Base-by-base conservation (phyloP, 2,888 invertebrate species). In the Aspidiotus rigidus region DNA sequence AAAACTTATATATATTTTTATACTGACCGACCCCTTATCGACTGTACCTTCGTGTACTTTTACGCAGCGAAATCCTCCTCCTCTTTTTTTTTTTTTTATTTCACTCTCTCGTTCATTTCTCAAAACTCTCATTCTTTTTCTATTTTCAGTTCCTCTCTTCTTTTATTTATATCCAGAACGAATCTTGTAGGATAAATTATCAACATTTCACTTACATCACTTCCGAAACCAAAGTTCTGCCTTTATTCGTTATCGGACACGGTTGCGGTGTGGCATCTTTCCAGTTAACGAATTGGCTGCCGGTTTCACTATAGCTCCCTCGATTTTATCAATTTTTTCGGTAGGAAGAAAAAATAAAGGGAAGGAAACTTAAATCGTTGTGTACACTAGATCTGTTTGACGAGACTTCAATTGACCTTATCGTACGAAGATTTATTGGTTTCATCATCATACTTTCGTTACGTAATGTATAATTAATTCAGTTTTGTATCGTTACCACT, bases 191-290 rank as follows among this genome's bases (percentile, higher is more conserved):
- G 49, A 49, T 49, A 49, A 49, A 49, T 49, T 49, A 49, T 49
- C 49, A 49, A 49, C 49, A 49, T 49, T 49, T 49, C 49, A 49
- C 49, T 49, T 49, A 49, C 49, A 49, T 49, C 49, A 49, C 49
- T 49, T 49, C 49, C n/a, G 49, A 49, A 49, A n/a, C 49, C 49
- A n/a, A n/a, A 11, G 49, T 49, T 49, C 49, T 49, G 11, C 49
- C 11, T 49, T 49, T n/a, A 49, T 49, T 49, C 49, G 49, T 49
- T 49, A 28, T 28, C 28, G 28, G 28, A 28, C 28, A 28, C 28
- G 28, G 28, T 28, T 28, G 28, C 28, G 28, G 28, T 28, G 28
- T 28, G 28, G 28, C 28, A 28, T 28, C 28, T 28, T 28, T 28
- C 28, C 28, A 28, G 28, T 49, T n/a, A 49, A 49, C 49, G 49